These are phyloP conservation scores for Melospiza georgiana DNA, from an alignment of 2,113 vertebrate genomes.

Conservation along the genomic window DNA sequence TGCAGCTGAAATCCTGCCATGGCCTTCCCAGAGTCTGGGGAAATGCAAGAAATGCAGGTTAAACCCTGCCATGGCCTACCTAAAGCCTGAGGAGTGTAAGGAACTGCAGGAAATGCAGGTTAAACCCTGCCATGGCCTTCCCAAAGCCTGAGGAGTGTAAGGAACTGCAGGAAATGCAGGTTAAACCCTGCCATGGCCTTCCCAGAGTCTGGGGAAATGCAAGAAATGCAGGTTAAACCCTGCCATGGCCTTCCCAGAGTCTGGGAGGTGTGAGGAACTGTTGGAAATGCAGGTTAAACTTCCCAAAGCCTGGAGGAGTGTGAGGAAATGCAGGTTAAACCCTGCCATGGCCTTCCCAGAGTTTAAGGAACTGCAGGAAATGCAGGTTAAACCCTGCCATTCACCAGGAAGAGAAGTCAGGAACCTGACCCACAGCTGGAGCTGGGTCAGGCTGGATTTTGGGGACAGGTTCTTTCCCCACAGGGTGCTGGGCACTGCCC, in stretches of 20 bases:
- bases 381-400: neutral
- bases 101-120: too few relatives aligned
- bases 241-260: neutral
- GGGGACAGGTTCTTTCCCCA: neutral
- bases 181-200: too few relatives aligned
- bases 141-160: too few relatives aligned
- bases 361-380: rapidly evolving
- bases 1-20: too few relatives aligned
- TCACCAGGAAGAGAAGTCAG: rapidly evolving
- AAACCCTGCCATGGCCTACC: neutral
- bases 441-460: neutral
- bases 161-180: too few relatives aligned
- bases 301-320: too few relatives aligned
- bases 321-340: neutral
- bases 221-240: neutral
- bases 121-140: neutral
- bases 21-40: too few relatives aligned
- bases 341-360: neutral
- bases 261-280: too few relatives aligned
- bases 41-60: rapidly evolving
- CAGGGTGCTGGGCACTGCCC: neutral
- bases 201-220: rapidly evolving
- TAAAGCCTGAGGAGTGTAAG: too few relatives aligned
- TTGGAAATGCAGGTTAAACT: neutral
- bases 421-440: neutral